phyloP scores from a whole-genome alignment of 1,140 invertebrate species.

The Teleopsis dalmanni region DNA sequence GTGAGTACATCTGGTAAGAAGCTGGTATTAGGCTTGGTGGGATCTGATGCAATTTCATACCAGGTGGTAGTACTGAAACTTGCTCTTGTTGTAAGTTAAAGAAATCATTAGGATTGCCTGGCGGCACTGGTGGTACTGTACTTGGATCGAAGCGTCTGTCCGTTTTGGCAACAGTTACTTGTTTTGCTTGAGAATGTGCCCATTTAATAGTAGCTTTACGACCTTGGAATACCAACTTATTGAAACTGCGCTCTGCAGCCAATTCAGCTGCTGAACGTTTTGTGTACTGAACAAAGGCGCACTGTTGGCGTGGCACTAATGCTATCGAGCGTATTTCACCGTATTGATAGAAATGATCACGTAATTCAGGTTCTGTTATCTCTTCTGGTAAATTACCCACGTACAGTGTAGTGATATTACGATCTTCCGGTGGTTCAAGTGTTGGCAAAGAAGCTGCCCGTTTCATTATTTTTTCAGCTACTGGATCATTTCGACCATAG shows the following conservation, averaged over 20 bases:
- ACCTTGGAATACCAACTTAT: constrained; percentile 84
- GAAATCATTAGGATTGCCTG: constrained; percentile 58
- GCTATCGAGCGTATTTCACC: constrained; percentile 95
- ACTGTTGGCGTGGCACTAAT: constrained; percentile 87
- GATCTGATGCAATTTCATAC: constrained; percentile 41
- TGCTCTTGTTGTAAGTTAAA: constrained; percentile 63
- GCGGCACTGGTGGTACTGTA: constrained; percentile 62
- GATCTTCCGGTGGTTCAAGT: constrained; percentile 91
- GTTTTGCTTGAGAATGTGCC: constrained; percentile 81
- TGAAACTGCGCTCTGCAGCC: constrained; percentile 94
- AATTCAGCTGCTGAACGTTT: constrained; percentile 79
- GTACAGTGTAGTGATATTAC: constrained; percentile 93
- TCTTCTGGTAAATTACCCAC: constrained; percentile 87
- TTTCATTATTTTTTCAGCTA: constrained; percentile 94
- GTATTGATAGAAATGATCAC: constrained; percentile 85
- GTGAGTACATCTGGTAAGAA: constrained; percentile 51
- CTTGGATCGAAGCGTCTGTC: constrained; percentile 62
- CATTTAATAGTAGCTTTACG: constrained; percentile 91
- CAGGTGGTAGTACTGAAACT: constrained; percentile 49
- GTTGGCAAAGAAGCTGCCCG: constrained; percentile 90
- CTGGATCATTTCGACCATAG: constrained; percentile 97
- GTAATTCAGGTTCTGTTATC: constrained; percentile 82
- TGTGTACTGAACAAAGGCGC: constrained; percentile 97
- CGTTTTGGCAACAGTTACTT: constrained; percentile 46
- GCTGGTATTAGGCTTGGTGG: constrained; percentile 52